Conservation (phyloP, 2,113 vertebrate species). For the Gobio gobio region DNA sequence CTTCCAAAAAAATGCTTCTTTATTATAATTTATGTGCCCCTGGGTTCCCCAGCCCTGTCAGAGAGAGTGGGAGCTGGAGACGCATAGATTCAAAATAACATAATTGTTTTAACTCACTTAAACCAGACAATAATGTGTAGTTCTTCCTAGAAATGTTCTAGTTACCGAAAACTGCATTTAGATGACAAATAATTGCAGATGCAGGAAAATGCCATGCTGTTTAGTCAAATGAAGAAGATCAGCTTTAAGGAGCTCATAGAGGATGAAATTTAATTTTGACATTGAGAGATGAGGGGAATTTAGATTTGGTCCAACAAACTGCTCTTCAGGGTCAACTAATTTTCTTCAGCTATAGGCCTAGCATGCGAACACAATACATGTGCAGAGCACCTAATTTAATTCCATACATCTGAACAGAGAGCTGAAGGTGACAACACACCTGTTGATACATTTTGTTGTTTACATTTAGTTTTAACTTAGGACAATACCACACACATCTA, state of each 20-base stretch:
- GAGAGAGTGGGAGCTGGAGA: slow-evolving; percentile 37
- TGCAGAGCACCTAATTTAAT: slow-evolving; percentile 32
- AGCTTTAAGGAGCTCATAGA: slow-evolving; percentile 34
- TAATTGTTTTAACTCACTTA: slow-evolving; percentile 35
- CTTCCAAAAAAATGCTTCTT: slow-evolving; percentile 24
- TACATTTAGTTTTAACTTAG: slow-evolving; percentile 7
- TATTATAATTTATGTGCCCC: slow-evolving; percentile 41
- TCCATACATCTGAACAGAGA: slow-evolving; percentile 29
- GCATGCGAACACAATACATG: not conserved
- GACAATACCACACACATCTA: slow-evolving; percentile 37
- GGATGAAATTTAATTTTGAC: slow-evolving; percentile 46
- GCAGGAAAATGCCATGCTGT: slow-evolving; percentile 27
- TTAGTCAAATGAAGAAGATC: slow-evolving; percentile 37
- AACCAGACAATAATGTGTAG: not conserved
- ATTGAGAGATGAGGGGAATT: slow-evolving; percentile 46
- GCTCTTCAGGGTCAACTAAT: slow-evolving; percentile 40
- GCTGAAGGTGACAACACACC: slow-evolving; percentile 43
- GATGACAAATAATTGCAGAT: slow-evolving; percentile 30
- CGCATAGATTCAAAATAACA: slow-evolving; percentile 25
- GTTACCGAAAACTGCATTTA: slow-evolving; percentile 31
- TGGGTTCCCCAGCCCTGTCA: not conserved
- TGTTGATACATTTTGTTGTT: slow-evolving; percentile 5
- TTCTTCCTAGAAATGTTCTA: slow-evolving; percentile 3
- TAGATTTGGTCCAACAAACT: slow-evolving; percentile 36
- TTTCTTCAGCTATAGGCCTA: slow-evolving; percentile 21